These are phyloP conservation scores for Zophobas atratus DNA, from an alignment of 1,140 invertebrate species.

Conservation along the genomic window DNA sequence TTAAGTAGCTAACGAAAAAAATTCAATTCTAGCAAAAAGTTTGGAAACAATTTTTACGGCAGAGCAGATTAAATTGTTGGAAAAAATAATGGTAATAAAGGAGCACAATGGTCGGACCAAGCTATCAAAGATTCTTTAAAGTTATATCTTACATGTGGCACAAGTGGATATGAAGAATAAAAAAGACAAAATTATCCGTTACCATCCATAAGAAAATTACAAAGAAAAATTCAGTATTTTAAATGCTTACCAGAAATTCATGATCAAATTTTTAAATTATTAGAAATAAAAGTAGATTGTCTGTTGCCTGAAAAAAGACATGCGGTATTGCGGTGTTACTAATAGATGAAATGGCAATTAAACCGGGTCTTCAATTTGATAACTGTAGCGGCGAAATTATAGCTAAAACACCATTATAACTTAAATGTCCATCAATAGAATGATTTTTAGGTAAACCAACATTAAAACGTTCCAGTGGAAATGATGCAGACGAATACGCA, in stretches of 20 bases:
- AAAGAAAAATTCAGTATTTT: background rate
- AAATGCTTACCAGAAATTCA: background rate
- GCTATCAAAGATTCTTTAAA: background rate
- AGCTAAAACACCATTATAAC: background rate
- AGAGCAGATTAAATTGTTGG: too few species aligned
- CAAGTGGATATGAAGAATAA: background rate
- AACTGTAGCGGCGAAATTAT: background rate
- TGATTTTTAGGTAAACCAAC: too few species aligned
- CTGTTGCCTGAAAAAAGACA: constrained; percentile 28
- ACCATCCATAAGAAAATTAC: background rate
- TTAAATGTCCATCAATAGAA: too few species aligned
- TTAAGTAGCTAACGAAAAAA: too few species aligned
- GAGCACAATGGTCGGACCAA: background rate
- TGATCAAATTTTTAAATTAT: constrained; percentile 9
- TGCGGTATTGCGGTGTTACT: constrained; percentile 10
- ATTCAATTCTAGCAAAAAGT: too few species aligned
- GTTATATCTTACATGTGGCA: background rate
- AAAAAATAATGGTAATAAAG: background rate
- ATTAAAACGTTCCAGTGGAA: too few species aligned
- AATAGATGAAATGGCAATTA: constrained; percentile 39
- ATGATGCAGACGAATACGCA: too few species aligned
- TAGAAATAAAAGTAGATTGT: background rate
- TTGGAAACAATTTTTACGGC: too few species aligned
- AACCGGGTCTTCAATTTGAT: constrained; percentile 11
- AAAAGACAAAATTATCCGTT: background rate